phyloP scores from a whole-genome alignment of 2,113 vertebrate genomes.

The Corythaixoides concolor region DNA sequence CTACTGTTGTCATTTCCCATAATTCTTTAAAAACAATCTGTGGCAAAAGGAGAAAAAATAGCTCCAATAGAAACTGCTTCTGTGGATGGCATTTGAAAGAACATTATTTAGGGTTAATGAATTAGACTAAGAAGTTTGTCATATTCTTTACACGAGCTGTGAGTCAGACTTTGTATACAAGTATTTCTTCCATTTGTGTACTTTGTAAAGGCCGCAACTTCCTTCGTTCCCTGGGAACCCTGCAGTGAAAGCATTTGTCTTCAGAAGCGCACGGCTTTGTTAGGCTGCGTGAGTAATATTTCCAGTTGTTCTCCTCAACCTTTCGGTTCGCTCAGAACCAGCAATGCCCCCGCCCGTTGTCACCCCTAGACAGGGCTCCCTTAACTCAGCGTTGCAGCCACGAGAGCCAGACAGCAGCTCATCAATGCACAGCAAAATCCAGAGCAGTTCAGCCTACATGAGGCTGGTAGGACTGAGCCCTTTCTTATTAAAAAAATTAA shows the following conservation, averaged over 20 bases:
- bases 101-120: conserved; percentile 48
- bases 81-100: conserved; percentile 29
- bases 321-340: neutral
- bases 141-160: conserved; percentile 10
- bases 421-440: neutral
- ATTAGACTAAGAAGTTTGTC: conserved; percentile 43
- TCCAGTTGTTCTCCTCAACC: neutral
- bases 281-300: neutral
- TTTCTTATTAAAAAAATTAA: neutral
- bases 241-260: neutral
- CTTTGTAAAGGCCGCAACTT: neutral
- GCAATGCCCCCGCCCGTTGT: fast-evolving
- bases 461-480: neutral
- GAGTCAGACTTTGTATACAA: conserved; percentile 23
- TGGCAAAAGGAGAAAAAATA: conserved; percentile 33
- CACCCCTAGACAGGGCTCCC: neutral
- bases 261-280: neutral
- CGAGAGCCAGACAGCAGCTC: neutral
- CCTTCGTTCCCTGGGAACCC: conserved; percentile 10
- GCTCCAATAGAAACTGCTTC: conserved; percentile 21
- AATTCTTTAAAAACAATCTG: conserved; percentile 55
- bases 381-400: neutral
- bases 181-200: conserved; percentile 15
- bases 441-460: neutral
- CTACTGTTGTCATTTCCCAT: conserved; percentile 46